Conservation (phyloP, 2,797 vertebrate genomes). For the Kryptolebias ocellatus region DNA sequence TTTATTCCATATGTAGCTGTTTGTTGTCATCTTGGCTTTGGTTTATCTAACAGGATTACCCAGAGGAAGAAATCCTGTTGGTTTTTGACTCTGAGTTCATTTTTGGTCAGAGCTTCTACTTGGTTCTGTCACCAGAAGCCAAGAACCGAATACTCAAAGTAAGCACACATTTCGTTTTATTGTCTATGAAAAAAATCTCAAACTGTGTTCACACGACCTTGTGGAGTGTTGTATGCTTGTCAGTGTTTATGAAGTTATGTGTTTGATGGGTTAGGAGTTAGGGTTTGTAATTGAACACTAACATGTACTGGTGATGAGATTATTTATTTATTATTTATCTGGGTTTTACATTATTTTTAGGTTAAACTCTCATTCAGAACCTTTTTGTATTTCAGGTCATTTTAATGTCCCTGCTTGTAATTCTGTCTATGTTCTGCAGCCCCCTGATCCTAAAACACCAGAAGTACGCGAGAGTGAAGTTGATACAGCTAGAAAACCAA, state of each 20-base stretch:
- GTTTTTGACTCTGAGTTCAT: slow-evolving; percentile 88
- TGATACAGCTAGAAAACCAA: slow-evolving; percentile 71
- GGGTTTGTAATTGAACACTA: no score
- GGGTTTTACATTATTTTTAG: no score
- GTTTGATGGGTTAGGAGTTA: no score
- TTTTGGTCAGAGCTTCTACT: slow-evolving; percentile 89
- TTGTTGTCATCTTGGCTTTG: background rate
- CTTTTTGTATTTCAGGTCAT: background rate
- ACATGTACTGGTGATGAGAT: no score
- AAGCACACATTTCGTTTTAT: slow-evolving; percentile 47
- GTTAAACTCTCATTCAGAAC: background rate
- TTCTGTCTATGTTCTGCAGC: slow-evolving; percentile 65
- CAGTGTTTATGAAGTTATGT: no score
- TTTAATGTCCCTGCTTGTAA: slow-evolving; percentile 1
- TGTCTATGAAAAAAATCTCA: no score
- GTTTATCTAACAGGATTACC: slow-evolving; percentile 84
- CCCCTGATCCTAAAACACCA: slow-evolving; percentile 63
- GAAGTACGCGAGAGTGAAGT: slow-evolving; percentile 70
- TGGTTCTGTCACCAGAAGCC: slow-evolving; percentile 88
- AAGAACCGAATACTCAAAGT: slow-evolving; percentile 86
- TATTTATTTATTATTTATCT: no score
- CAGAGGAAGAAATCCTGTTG: slow-evolving; percentile 90
- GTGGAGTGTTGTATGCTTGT: background rate
- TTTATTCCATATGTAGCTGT: background rate
- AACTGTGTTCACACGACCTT: background rate